Evolutionary conservation across 2,888 invertebrate species (phyloP).

Genomic region (Polietes domitor): DNA sequence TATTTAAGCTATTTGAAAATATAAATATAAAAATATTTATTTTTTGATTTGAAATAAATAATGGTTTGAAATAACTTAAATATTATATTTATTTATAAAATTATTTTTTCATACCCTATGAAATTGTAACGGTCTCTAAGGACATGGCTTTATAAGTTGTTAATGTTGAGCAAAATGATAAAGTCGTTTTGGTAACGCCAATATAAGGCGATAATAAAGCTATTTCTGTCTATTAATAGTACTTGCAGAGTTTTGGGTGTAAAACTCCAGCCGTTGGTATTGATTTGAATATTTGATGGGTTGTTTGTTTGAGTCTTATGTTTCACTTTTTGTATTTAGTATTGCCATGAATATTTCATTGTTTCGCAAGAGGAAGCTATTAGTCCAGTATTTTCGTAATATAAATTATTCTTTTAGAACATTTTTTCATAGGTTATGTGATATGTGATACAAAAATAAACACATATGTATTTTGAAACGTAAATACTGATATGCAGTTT

Average conservation of each 20-base stretch:
- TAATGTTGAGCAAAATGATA: constrained; percentile 6
- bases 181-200: not conserved
- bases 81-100: too few relatives aligned
- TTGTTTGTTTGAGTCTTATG: not conserved
- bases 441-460: too few relatives aligned
- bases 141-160: constrained; percentile 28
- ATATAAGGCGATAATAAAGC: not conserved
- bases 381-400: too few relatives aligned
- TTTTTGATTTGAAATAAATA: too few relatives aligned
- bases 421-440: too few relatives aligned
- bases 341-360: not conserved
- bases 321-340: not conserved
- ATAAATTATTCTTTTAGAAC: too few relatives aligned
- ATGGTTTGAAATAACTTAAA: too few relatives aligned
- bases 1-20: too few relatives aligned
- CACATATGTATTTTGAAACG: too few relatives aligned
- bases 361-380: not conserved
- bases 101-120: too few relatives aligned
- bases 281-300: constrained; percentile 3
- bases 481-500: too few relatives aligned
- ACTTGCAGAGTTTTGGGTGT: not conserved
- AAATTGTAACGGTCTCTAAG: constrained; percentile 10
- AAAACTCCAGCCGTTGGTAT: not conserved
- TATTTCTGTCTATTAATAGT: not conserved
- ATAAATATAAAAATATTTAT: too few relatives aligned